phyloP scores from a whole-genome alignment of 2,113 vertebrate genomes.

The Myanophis thanlyinensis region DNA sequence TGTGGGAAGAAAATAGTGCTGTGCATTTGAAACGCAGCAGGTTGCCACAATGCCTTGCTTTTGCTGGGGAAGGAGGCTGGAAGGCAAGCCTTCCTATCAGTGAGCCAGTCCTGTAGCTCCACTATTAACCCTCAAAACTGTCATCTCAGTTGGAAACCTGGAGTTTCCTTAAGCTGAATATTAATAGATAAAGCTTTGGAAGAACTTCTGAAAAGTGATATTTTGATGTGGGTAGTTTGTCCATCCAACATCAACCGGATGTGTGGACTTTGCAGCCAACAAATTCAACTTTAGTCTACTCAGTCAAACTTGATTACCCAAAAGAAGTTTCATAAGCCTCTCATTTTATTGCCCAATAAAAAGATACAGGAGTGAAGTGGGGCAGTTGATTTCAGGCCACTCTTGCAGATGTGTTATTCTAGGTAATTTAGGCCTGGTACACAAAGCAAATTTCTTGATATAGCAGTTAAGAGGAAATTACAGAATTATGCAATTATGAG shows the following conservation, averaged over 20 bases:
- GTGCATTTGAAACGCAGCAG: neutral
- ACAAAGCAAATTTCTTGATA: neutral
- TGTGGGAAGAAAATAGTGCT: neutral
- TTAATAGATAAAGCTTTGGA: neutral
- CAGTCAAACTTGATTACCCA: neutral
- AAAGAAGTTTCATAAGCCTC: neutral
- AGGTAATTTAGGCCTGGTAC: neutral
- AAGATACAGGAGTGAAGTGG: neutral
- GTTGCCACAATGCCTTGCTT: neutral
- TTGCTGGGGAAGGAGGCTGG: neutral
- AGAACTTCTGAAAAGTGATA: neutral
- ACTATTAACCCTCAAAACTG: neutral
- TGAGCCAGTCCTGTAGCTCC: neutral
- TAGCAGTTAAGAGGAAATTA: neutral
- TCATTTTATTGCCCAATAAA: neutral
- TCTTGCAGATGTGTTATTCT: too few relatives aligned
- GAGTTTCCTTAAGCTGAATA: neutral
- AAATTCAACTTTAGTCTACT: neutral
- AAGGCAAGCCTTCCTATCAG: neutral
- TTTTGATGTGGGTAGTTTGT: neutral
- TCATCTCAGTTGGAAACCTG: neutral
- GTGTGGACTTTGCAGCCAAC: neutral
- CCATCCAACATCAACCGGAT: neutral
- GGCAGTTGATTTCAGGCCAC: neutral
- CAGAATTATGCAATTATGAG: neutral